Evolutionary conservation across 2,113 vertebrate species (phyloP), one percentile per base, ranked within the genome.

Genomic region (Syngnathus floridae): DNA sequence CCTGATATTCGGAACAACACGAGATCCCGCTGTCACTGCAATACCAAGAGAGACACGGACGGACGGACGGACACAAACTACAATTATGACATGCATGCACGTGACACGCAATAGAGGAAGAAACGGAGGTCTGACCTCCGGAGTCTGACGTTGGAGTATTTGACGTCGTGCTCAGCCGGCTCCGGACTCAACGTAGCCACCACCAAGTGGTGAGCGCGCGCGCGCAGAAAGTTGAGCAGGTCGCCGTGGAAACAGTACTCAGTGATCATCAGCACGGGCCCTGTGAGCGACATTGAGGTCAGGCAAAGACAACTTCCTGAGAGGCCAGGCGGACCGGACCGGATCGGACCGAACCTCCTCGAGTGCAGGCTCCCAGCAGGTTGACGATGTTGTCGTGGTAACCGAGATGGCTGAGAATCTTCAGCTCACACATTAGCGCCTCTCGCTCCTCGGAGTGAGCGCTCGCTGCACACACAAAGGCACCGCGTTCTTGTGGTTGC

Each of bases 351-450:
- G 9, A 11, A 35, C 97, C 97, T 91, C 95, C 93, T 0, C 80
- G 90, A 2, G 96, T 99, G 58, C 97, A 99, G 0, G 97, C 97
- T 2, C 96, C 97, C 79, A 99, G 86, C 52, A 99, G 90, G 82
- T 99, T 99, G 19, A 99, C 96, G 0, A 98, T 96, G 77, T 99
- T 96, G 84, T 93, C 85, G 0, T 99, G 97, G 82, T 93, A 92
- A 38, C 97, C 97, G 48, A 99, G 83, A 79, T 99, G 93, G 67
- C 96, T 95, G 83, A 99, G 93, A 83, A 99, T 99, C 90, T 99
- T 99, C 80, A 99, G 90, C 71, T 99, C 97, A 0, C 95, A 97
- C 93, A 99, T 98, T 63, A 99, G 89, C 38, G 97, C 97, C 45
- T 99, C 95, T 64, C 93, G 93, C 84, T 99, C 97, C 2, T 95